These are phyloP conservation scores for Sebastes matsubarae DNA, from an alignment of 2,797 vertebrate genomes.

Conservation along the genomic window DNA sequence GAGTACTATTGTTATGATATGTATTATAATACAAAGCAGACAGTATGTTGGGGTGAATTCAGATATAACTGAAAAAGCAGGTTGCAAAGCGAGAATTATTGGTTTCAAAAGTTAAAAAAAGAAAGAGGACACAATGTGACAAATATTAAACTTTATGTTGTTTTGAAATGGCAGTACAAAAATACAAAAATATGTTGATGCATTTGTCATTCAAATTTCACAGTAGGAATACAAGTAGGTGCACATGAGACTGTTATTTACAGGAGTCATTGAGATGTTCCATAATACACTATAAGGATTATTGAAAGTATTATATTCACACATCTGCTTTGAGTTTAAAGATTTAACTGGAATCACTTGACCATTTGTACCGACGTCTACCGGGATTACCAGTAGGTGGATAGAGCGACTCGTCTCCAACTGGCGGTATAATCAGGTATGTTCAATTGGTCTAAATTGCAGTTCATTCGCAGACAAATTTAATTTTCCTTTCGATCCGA, in stretches of 20 bases:
- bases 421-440: conserved; percentile 20
- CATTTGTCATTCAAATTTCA: conserved; percentile 79
- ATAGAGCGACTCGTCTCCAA: conserved; percentile 25
- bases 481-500: conserved; percentile 45
- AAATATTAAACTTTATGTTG: conserved; percentile 79
- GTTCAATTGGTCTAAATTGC: conserved; percentile 23
- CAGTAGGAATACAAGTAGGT: conserved; percentile 80
- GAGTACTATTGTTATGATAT: neutral
- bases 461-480: conserved; percentile 66
- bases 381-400: conserved; percentile 10
- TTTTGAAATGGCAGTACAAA: conserved; percentile 81
- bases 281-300: conserved; percentile 4
- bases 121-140: conserved; percentile 35
- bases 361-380: neutral
- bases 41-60: neutral
- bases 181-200: conserved; percentile 86
- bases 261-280: conserved; percentile 56
- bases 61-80: neutral
- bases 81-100: neutral
- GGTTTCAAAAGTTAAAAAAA: neutral
- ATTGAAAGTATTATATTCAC: neutral
- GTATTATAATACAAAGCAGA: neutral
- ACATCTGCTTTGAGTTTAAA: conserved; percentile 45
- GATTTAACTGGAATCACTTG: conserved; percentile 11
- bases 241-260: conserved; percentile 73